Conservation (phyloP, 2,888 invertebrate species). For the Phyllotreta striolata region DNA sequence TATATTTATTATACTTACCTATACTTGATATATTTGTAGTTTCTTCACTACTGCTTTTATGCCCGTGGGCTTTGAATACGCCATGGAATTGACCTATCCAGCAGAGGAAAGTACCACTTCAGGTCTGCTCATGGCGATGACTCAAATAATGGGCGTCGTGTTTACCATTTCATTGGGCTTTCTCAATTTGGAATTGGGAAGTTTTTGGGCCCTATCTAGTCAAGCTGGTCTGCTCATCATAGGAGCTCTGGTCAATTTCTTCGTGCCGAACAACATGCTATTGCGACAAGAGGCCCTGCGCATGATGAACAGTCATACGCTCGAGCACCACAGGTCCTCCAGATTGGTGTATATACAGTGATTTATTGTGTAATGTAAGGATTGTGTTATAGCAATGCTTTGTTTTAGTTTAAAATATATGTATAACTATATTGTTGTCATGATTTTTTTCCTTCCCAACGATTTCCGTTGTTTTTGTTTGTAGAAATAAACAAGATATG, state of each 20-base stretch:
- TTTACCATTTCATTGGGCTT: slow-evolving; percentile 39
- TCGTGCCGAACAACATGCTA: slow-evolving; percentile 42
- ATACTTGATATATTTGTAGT: slow-evolving; percentile 32
- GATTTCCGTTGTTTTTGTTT: too few relatives aligned
- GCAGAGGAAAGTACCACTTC: slow-evolving; percentile 45
- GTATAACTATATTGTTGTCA: too few relatives aligned
- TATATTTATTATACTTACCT: background rate
- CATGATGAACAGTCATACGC: slow-evolving; percentile 7
- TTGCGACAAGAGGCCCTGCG: slow-evolving; percentile 45
- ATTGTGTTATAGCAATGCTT: too few relatives aligned
- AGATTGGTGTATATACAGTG: slow-evolving; percentile 30
- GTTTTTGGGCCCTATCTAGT: slow-evolving; percentile 47
- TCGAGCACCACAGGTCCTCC: slow-evolving; percentile 26
- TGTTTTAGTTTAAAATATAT: too few relatives aligned
- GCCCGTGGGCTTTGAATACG: slow-evolving; percentile 45
- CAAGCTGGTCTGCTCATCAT: slow-evolving; percentile 42
- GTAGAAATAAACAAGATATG: too few relatives aligned
- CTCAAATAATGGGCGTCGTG: slow-evolving; percentile 42
- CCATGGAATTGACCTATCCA: slow-evolving; percentile 46
- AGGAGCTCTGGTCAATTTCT: slow-evolving; percentile 44
- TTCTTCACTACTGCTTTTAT: slow-evolving; percentile 44
- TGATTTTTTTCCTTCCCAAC: too few relatives aligned
- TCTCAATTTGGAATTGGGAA: slow-evolving; percentile 40
- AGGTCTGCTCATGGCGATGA: slow-evolving; percentile 45
- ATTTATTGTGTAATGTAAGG: background rate